A percentile compares a stretch with the other conserved stretches of the same genome.
These are phyloP conservation scores for Sinella curviseta DNA, from an alignment of 1,140 invertebrate genomes.

Conservation along the genomic window DNA sequence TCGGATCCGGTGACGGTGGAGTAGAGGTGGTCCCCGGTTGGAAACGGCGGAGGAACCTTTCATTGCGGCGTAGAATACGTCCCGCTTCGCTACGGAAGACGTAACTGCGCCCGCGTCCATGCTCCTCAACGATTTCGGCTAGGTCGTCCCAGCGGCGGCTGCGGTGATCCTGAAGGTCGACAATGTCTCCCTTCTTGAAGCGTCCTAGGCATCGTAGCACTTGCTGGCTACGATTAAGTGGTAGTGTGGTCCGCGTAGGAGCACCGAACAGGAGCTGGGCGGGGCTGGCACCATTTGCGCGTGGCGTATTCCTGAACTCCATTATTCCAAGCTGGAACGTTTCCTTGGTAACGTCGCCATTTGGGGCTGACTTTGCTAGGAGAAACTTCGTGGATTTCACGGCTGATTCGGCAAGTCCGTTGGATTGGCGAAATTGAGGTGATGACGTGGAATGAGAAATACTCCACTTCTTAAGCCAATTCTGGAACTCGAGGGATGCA, in stretches of 20 bases:
- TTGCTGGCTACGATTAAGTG: background rate
- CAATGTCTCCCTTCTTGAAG: no score
- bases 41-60: background rate
- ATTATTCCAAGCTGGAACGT: background rate
- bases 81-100: background rate
- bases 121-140: background rate
- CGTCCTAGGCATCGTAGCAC: background rate
- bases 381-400: conserved; percentile 41
- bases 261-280: background rate
- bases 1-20: no score
- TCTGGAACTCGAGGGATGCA: conserved; percentile 52
- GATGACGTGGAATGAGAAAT: conserved; percentile 52
- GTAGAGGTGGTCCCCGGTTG: background rate
- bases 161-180: background rate
- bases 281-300: background rate
- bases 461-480: conserved; percentile 54
- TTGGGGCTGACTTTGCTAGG: conserved; percentile 11
- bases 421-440: conserved; percentile 44
- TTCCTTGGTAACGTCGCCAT: background rate
- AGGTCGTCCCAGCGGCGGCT: background rate
- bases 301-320: background rate
- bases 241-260: background rate
- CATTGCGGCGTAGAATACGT: background rate
- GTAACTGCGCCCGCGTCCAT: background rate
- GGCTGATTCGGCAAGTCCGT: conserved; percentile 45